Evolutionary conservation across 2,797 vertebrate genomes (phyloP), one percentile per base, ranked within the genome.

Genomic region (Arrhamphus sclerolepis): DNA sequence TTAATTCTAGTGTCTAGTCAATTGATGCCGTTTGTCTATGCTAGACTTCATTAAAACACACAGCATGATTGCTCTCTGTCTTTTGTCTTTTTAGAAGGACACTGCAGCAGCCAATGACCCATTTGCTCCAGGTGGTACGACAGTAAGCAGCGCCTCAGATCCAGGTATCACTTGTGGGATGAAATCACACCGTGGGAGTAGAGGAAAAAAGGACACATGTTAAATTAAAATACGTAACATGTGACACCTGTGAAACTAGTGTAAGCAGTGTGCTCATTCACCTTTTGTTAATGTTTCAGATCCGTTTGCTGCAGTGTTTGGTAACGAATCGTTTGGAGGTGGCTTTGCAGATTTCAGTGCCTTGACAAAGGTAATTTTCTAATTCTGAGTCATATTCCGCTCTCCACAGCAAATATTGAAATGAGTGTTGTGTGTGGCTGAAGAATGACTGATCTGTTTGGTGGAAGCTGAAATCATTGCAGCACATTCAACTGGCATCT

Each of bases 301-400:
- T 87, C 97, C 95, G 0, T 99, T 99, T 87, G 91, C 95, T 64
- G 95, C 96, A 58, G 88, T 96, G 55, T 98, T 99, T 87, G 97
- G 98, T 78, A 97, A 87, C 0, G 98, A 98, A 50, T 94, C 95
- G 2, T 97, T 96, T 80, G 94, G 92, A 82, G 93, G 90, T 31
- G 95, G 95, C 70, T 99, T 99, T 92, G 97, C 97, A 75, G 97
- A 99, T 88, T 99, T 99, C 72, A 97, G 94, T 85, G 88, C 87
- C 0, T 87, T 98, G 80, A 86, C 95, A 46, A 96, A 98, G 95
- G 97, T 98, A 95, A 92, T 20, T 28, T 55, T 39, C n/a, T 19
- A 47, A 0, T 0, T n/a, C 44, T 2, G 1, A 13, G 5, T 42
- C 1, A 8, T 13, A 10, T 9, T 6, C 0, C 47, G 1, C 3